Percentiles rank a stretch among this genome's conserved stretches.
phyloP scores from a whole-genome alignment of 1,140 invertebrate genomes.

The Caenorhabditis remanei region DNA sequence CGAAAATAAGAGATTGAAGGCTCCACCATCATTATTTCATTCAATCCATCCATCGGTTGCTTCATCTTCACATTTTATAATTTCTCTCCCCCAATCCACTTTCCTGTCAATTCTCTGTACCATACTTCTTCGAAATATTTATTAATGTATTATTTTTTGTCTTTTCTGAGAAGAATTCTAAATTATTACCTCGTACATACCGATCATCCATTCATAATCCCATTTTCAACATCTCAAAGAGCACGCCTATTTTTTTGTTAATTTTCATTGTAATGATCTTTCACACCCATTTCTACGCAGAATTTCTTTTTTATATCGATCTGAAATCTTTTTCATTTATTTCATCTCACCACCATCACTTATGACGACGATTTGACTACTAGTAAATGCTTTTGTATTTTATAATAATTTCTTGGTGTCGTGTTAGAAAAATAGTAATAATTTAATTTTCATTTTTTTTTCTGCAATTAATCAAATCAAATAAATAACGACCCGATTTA shows the following conservation, averaged over 20 bases:
- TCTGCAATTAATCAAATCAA: not conserved
- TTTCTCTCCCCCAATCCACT: not conserved
- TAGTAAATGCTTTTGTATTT: constrained; percentile 42
- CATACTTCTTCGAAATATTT: constrained; percentile 45
- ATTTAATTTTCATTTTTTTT: constrained; percentile 6
- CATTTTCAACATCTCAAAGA: constrained; percentile 40
- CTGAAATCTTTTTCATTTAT: constrained; percentile 37
- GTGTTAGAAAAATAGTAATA: not conserved
- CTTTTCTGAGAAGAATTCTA: not conserved
- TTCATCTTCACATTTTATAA: not conserved
- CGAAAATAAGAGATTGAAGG: not conserved
- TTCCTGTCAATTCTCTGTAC: constrained; percentile 44
- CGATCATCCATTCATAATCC: constrained; percentile 39
- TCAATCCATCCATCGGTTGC: no score
- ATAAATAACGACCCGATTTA: constrained; percentile 52
- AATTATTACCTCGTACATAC: constrained; percentile 21
- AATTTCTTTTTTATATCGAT: not conserved
- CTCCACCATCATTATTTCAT: not conserved
- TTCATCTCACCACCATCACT: not conserved
- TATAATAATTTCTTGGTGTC: not conserved
- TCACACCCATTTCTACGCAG: not conserved
- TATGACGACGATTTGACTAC: not conserved
- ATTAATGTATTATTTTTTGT: constrained; percentile 20
- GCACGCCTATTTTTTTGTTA: not conserved
- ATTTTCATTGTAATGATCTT: constrained; percentile 4